These are phyloP conservation scores for Cheilosia scutellata DNA, from an alignment of 2,888 invertebrate species.

Conservation along the genomic window DNA sequence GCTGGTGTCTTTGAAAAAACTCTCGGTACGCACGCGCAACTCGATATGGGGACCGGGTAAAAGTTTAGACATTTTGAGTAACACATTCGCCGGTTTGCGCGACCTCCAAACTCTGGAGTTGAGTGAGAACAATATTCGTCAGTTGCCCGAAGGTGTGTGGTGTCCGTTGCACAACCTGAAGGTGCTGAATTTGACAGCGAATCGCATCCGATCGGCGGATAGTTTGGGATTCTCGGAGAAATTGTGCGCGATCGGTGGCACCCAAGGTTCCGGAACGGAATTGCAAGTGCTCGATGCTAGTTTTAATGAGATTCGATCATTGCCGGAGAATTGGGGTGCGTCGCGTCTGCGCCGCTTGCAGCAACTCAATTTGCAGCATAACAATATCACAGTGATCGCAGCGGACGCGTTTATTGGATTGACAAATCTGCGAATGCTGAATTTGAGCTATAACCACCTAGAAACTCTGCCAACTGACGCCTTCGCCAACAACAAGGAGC, in stretches of 20 bases:
- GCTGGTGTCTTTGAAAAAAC: constrained; percentile 90
- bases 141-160: constrained; percentile 91
- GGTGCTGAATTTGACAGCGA: constrained; percentile 92
- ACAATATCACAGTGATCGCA: constrained; percentile 92
- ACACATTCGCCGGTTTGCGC: constrained; percentile 90
- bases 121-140: constrained; percentile 92
- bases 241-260: constrained; percentile 81
- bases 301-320: constrained; percentile 89
- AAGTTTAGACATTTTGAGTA: constrained; percentile 89
- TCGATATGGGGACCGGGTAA: constrained; percentile 91
- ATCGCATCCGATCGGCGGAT: constrained; percentile 91
- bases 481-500: constrained; percentile 92
- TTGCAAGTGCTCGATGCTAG: constrained; percentile 92
- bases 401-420: constrained; percentile 92
- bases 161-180: constrained; percentile 92
- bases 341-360: constrained; percentile 91
- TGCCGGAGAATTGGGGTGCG: constrained; percentile 91
- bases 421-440: constrained; percentile 91
- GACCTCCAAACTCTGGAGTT: constrained; percentile 92
- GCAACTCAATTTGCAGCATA: constrained; percentile 92
- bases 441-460: constrained; percentile 94
- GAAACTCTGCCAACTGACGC: constrained; percentile 92
- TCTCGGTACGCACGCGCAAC: constrained; percentile 92
- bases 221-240: constrained; percentile 88
- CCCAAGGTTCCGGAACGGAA: constrained; percentile 88